Evolutionary conservation across 2,113 vertebrate genomes (phyloP).

Genomic region (Apteryx owenii): DNA sequence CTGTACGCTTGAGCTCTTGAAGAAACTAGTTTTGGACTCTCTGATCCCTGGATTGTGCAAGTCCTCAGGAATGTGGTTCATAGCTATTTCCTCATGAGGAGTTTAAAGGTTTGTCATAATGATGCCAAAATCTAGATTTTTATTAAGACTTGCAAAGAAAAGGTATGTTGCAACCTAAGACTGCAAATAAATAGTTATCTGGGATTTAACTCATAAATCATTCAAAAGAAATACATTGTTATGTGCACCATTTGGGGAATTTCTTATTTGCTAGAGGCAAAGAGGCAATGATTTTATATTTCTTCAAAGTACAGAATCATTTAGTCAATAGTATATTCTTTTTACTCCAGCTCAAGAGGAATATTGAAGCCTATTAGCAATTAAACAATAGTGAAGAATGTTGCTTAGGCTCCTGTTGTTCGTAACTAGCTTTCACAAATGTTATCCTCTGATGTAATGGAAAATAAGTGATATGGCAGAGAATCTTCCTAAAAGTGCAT

Average conservation of each 20-base stretch:
- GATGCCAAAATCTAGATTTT: background rate
- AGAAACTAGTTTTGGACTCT: background rate
- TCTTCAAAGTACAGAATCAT: background rate
- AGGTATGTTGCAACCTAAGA: background rate
- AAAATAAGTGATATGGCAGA: conserved; percentile 26
- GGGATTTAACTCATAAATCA: background rate
- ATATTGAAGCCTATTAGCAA: background rate
- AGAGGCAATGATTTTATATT: background rate
- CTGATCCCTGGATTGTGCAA: background rate
- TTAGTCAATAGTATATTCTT: background rate
- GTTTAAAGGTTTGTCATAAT: background rate
- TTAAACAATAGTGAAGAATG: background rate
- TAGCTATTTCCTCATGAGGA: background rate
- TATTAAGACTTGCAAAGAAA: background rate
- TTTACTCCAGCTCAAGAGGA: background rate
- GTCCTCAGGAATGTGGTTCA: background rate
- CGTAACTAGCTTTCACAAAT: background rate
- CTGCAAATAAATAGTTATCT: background rate
- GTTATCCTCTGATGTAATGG: background rate
- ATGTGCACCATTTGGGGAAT: background rate
- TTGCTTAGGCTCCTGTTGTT: background rate
- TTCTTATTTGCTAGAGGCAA: background rate
- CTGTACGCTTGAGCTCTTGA: background rate
- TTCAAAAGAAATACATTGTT: background rate
- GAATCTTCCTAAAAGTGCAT: conserved; percentile 17